These are phyloP conservation scores for Periophthalmus magnuspinnatus DNA, from an alignment of 2,797 vertebrate genomes.

Conservation along the genomic window DNA sequence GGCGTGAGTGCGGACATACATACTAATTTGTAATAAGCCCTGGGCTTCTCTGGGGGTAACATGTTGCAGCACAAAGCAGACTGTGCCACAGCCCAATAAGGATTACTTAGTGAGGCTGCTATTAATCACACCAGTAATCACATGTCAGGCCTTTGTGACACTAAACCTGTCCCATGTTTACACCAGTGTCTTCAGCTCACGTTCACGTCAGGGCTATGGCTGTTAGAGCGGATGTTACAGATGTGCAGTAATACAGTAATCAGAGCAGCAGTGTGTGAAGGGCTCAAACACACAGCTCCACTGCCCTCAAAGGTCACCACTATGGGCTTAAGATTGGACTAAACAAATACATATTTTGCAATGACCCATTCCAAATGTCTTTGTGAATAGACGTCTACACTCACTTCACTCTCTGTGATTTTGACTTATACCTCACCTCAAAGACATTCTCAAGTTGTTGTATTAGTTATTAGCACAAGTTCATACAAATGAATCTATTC, in stretches of 20 bases:
- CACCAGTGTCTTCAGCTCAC: conserved; percentile 69
- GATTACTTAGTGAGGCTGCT: conserved; percentile 54
- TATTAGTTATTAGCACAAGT: not conserved
- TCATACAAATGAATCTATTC: not conserved
- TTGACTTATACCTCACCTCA: not conserved
- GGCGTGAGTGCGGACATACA: conserved; percentile 59
- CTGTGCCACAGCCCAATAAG: conserved; percentile 42
- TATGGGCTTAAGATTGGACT: conserved; percentile 89
- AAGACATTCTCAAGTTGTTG: not conserved
- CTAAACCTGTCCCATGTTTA: conserved; percentile 63
- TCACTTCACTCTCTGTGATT: not conserved
- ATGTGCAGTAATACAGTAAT: conserved; percentile 79
- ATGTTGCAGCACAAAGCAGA: conserved; percentile 53
- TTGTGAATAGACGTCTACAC: not conserved
- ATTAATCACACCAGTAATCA: conserved; percentile 69
- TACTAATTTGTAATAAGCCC: conserved; percentile 70
- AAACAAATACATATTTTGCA: conserved; percentile 21
- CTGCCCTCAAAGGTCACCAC: conserved; percentile 63
- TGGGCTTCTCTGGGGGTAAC: conserved; percentile 58
- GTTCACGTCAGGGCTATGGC: conserved; percentile 76
- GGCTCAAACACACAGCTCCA: conserved; percentile 65
- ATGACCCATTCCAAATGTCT: not conserved
- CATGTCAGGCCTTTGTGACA: conserved; percentile 67
- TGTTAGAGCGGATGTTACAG: conserved; percentile 79
- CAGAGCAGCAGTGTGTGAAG: conserved; percentile 78